Evolutionary conservation across 2,113 vertebrate genomes (phyloP).

Genomic region (Tympanuchus pallidicinctus): DNA sequence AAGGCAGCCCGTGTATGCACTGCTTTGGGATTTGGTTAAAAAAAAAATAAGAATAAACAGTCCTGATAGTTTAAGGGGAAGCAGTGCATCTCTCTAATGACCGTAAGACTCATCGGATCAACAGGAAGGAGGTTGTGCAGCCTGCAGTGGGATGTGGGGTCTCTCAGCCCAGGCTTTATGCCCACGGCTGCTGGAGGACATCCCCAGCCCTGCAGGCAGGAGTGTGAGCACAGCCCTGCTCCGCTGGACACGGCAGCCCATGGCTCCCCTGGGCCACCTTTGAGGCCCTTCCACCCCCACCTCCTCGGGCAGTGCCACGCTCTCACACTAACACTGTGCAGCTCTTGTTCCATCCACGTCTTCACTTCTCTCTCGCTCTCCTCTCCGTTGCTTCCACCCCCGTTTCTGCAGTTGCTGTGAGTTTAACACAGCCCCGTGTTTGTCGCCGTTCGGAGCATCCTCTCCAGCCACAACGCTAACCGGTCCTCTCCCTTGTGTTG

Average conservation of each 20-base stretch:
- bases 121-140: background rate
- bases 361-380: background rate
- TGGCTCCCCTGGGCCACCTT: too few relatives aligned
- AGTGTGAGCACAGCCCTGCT: too few relatives aligned
- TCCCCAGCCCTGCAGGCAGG: background rate
- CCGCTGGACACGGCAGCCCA: background rate
- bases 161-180: background rate
- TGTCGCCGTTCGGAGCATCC: background rate
- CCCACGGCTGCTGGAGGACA: accelerated
- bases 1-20: background rate
- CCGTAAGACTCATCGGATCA: too few relatives aligned
- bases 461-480: slow-evolving; percentile 69
- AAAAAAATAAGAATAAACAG: too few relatives aligned
- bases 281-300: too few relatives aligned
- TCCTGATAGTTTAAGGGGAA: background rate
- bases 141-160: background rate
- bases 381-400: slow-evolving; percentile 9
- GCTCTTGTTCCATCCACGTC: background rate
- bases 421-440: background rate
- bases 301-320: slow-evolving; percentile 31
- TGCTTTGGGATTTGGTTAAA: background rate
- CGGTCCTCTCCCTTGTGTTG: slow-evolving; percentile 78
- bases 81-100: background rate
- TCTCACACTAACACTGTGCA: slow-evolving; percentile 64
- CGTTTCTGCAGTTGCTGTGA: background rate